These are phyloP conservation scores for Oostethus manadensis DNA, from an alignment of 2,113 vertebrate genomes.

Conservation along the genomic window DNA sequence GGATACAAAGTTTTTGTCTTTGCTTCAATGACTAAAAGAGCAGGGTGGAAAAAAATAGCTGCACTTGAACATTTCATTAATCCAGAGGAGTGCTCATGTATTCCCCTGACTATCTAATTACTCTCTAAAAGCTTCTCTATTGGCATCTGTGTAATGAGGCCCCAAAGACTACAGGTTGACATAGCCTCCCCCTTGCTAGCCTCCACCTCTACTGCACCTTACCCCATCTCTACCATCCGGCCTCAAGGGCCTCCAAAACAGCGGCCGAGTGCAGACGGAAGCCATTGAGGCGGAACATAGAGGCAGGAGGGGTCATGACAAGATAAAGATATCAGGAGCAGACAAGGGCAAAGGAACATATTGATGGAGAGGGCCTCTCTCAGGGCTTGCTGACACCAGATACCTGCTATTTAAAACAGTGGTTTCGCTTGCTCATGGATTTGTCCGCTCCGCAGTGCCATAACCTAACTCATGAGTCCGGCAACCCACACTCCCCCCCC, in stretches of 20 bases:
- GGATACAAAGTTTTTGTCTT: neutral
- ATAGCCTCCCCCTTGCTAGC: constrained; percentile 9
- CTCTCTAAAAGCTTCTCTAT: constrained; percentile 58
- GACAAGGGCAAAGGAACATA: constrained; percentile 76
- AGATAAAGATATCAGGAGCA: constrained; percentile 73
- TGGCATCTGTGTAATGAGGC: constrained; percentile 61
- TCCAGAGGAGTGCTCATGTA: constrained; percentile 39
- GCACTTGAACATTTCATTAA: constrained; percentile 51
- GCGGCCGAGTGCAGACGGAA: constrained; percentile 57
- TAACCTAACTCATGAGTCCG: constrained; percentile 55
- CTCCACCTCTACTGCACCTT: constrained; percentile 8
- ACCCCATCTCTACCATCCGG: constrained; percentile 16
- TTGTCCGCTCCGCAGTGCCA: constrained; percentile 60
- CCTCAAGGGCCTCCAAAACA: constrained; percentile 42
- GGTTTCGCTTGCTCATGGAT: constrained; percentile 76
- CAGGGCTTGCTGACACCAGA: constrained; percentile 65
- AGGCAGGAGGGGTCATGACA: constrained; percentile 64
- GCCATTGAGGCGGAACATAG: constrained; percentile 66
- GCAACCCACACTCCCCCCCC: constrained; percentile 36
- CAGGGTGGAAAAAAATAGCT: constrained; percentile 1
- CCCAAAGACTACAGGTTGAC: constrained; percentile 55
- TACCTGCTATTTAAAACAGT: constrained; percentile 78
- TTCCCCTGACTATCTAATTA: constrained; percentile 62
- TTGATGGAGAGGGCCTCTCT: constrained; percentile 68
- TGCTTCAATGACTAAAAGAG: no score